Evolutionary conservation across 1,140 invertebrate species (phyloP), one percentile per base, ranked within the genome.

Genomic region (Ceratosolen fusciceps): DNA sequence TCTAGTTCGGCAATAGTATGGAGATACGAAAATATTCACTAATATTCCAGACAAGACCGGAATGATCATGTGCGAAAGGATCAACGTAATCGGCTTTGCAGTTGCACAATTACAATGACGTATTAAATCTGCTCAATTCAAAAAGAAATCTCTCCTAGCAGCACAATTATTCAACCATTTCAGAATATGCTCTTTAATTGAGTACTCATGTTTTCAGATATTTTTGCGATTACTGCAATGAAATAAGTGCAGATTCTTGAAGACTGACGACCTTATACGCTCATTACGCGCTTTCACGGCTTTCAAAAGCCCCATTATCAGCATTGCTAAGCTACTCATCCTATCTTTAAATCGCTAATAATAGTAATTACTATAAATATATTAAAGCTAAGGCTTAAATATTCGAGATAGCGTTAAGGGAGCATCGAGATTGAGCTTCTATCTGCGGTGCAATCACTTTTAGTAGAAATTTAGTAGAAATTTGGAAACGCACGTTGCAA

Each of bases 141-240:
- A 19, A 62, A 29, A 62, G 24, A 62, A 62, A 34, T 34, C 31
- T 62, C 16, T 3, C 29, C 29, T 34, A 34, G 2, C 14, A 5
- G 16, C 4, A 34, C 29, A 19, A 34, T 62, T n/a, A 62, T 19
- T 34, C 16, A 34, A 37, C 4, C 12, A 58, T 58, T 39, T 58
- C 21, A 39, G 29, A 73, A 73, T 29, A 9, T 43, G 21, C 21
- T 58, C 54, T 58, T 37, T 58, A 74, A 74, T 74, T 26, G 54
- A 31, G 54, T 37, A 10, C 34, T 26, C 21, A 34, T 16, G 34
- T 39, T 37, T 31, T 29, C 34, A 34, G 31, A 37, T 58, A 43
- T 74, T 54, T 52, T 34, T 31, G 21, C 54, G 29, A 72, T 56
- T 72, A 37, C 26, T 12, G n/a, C n/a, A 34, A 54, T 72, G 7